These are phyloP conservation scores for Chelon auratus DNA, from an alignment of 2,797 vertebrate genomes.

Conservation along the genomic window DNA sequence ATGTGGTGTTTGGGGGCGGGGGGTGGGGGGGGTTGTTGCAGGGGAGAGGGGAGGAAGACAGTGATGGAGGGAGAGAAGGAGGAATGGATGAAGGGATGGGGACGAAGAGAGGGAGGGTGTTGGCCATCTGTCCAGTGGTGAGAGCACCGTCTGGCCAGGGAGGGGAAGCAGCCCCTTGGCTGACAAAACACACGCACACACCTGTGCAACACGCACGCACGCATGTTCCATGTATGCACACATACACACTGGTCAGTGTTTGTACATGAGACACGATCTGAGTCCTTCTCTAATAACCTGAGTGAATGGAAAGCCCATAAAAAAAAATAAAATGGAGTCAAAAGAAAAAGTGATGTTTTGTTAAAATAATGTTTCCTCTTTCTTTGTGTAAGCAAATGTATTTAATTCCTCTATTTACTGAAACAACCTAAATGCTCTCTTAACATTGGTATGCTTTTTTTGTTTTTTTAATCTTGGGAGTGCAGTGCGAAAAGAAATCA, in stretches of 20 bases:
- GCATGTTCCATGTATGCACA: background rate
- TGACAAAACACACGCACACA: slow-evolving; percentile 58
- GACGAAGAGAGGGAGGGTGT: slow-evolving; percentile 74
- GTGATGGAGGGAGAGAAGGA: slow-evolving; percentile 65
- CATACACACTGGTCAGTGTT: background rate
- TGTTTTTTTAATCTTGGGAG: too few relatives aligned
- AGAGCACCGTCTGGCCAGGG: slow-evolving; percentile 86
- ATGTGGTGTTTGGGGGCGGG: slow-evolving; percentile 69
- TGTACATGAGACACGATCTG: slow-evolving; percentile 1
- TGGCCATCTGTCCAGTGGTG: slow-evolving; percentile 89
- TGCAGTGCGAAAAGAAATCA: slow-evolving; percentile 14
- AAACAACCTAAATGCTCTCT: background rate
- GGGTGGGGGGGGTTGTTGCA: slow-evolving; percentile 62
- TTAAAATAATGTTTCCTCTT: background rate
- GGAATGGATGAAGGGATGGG: slow-evolving; percentile 63
- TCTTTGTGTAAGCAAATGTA: background rate
- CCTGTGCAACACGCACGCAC: slow-evolving; percentile 10
- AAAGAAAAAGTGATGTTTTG: background rate
- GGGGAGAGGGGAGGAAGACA: slow-evolving; percentile 58
- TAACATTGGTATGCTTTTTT: background rate
- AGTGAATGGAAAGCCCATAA: background rate
- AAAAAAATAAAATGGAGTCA: background rate
- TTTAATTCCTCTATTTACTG: background rate
- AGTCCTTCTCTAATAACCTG: background rate
- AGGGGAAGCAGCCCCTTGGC: slow-evolving; percentile 76